Evolutionary conservation across 2,797 vertebrate species (phyloP).

Genomic region (Sebastiscus albofasciatus): DNA sequence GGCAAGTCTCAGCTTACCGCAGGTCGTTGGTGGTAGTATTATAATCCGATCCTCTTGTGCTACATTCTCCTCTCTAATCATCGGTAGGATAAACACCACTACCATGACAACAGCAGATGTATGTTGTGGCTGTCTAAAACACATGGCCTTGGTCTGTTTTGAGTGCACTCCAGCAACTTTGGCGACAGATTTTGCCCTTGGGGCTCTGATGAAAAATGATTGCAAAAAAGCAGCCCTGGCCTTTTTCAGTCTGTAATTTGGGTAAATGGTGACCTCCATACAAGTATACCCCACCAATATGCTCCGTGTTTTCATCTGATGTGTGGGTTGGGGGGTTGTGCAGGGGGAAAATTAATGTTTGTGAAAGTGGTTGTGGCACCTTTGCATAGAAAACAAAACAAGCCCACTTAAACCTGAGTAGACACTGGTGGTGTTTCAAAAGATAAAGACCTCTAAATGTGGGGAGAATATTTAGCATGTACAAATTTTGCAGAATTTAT

Average conservation of each 20-base stretch:
- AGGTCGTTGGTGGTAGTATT: not conserved
- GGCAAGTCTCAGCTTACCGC: not conserved
- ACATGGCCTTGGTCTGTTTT: conserved; percentile 18
- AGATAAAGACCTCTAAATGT: not conserved
- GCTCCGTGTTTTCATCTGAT: not conserved
- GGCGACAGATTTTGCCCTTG: not conserved
- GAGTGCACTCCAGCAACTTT: conserved; percentile 32
- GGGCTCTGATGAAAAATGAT: not conserved
- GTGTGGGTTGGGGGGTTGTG: not conserved
- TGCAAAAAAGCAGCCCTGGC: not conserved
- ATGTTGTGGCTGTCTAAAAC: conserved; percentile 16
- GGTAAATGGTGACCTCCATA: not conserved
- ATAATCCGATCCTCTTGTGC: not conserved
- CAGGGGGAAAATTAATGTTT: not conserved
- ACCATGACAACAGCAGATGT: conserved; percentile 39
- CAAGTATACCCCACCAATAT: not conserved
- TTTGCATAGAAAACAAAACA: not conserved
- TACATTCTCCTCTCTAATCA: not conserved
- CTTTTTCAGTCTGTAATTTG: conserved; percentile 12
- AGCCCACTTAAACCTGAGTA: not conserved
- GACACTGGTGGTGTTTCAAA: not conserved
- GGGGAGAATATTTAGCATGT: not conserved
- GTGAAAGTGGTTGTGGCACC: not conserved
- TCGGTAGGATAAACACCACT: not conserved
- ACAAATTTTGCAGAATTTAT: not conserved